Base-by-base conservation (phyloP, 2,888 invertebrate genomes). In the Napeogenes sylphis region DNA sequence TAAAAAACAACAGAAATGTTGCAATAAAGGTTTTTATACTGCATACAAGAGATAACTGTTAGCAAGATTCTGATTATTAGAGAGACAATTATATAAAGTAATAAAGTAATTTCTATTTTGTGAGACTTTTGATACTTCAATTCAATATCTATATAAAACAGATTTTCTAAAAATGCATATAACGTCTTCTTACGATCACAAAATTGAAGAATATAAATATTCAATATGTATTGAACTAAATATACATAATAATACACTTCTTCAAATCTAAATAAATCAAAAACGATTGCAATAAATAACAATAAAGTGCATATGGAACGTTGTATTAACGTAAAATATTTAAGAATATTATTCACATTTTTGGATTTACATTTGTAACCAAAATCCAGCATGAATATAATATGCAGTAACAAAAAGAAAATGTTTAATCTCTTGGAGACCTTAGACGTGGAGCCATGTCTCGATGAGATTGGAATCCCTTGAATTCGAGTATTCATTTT, bases 71-170 rank as follows among this genome's bases (percentile, higher is more conserved):
- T 51, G 30, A 54, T 45, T 4, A 55, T 6, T 2, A 55, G 21
- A 12, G 54, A 32, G 0, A 14, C 45, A n/a, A 55, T 1, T 2
- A 59, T 4, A 4, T 45, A 55, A 5, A 45, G 6, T 33, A 59
- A 45, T 14, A 59, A 12, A 45, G 12, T 45, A 3, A 33, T 45
- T 33, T 59, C 59, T 42, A 55, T 21, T 14, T 45, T 32, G 30
- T 32, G 33, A 4, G 38, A 21, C 6, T 33, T 45, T 14, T 21
- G 30, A 35, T 4, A 53, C 8, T 38, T 30, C 5, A 55, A 21
- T 45, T 59, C 54, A 14, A 14, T 45, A 5, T 59, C 59, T 33
- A 59, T 45, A n/a, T 14, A 45, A 35, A 33, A 33, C n/a, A 59
- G 4, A 59, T 54, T 59, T 55, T 59, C 55, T 12, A 59, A 14